Evolutionary conservation across 2,113 vertebrate species (phyloP), one percentile per base, ranked within the genome.

Genomic region (Bothrops jararaca): DNA sequence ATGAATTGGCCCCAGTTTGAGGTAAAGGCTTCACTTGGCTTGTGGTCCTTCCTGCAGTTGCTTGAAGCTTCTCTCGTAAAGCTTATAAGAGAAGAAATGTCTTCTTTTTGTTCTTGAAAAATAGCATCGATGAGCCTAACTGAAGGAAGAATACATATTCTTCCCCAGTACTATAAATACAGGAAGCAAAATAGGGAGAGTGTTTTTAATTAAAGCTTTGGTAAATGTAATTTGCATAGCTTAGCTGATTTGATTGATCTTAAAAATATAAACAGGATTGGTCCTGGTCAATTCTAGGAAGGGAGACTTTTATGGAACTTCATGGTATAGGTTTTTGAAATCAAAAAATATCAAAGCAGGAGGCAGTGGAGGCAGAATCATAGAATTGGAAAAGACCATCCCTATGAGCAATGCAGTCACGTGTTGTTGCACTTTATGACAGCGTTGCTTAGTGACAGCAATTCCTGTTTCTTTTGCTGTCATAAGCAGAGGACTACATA

Each of bases 1-100:
- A 99, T 99, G 99, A 99, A 98, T 96, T 99, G 99, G 99, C 99
- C 99, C 2, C 98, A 99, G 96, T 99, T 99, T 97, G 99, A 99
- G 99, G 99, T 99, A 95, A 98, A 85, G 18, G 29, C 93, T 92
- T 92, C 0, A 50, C 12, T 15, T 87, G 50, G 20, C 22, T 57
- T 86, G 0, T 0, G 23, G 5, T 92, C 3, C 86, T 93, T 93
- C 15, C 15, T 74, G 12, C 34, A 8, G 6, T 88, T 69, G 10
- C 10, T 60, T n/a, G 54, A 89, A 58, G 20, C 22, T 13, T 89
- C 34, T 80, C n/a, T 80, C 22, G 34, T 39, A 80, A 80, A 74
- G 13, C 29, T 18, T 74, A 34, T 15, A 18, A 74, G 64, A 74
- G 64, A 34, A 74, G 64, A 74, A 34, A 34, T 74, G 15, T 15